Evolutionary conservation across 53 echinoderm and acorn worm species (phyloP).

Genomic region (Echinarachnius parma): DNA sequence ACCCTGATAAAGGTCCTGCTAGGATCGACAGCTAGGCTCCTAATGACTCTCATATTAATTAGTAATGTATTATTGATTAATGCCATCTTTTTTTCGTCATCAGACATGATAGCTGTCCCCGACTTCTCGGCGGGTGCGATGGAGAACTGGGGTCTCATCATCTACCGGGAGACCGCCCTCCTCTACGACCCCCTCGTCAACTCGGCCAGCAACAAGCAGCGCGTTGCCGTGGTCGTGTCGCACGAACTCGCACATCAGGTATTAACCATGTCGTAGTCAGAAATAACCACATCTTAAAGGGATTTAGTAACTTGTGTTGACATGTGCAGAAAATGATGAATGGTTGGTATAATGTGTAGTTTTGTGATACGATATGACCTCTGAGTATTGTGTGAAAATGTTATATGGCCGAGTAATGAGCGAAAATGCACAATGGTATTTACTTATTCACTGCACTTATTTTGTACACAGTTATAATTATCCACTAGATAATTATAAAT

Average conservation of each 20-base stretch:
- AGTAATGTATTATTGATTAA: neutral
- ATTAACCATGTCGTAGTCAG: too few relatives aligned
- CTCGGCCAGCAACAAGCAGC: conserved; percentile 91
- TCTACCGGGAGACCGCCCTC: conserved; percentile 93
- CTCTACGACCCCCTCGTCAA: conserved; percentile 72
- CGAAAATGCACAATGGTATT: too few relatives aligned
- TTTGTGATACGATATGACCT: too few relatives aligned
- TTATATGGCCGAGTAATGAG: too few relatives aligned
- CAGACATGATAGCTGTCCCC: conserved; percentile 94
- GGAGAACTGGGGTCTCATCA: conserved; percentile 98
- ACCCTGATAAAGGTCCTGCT: too few relatives aligned
- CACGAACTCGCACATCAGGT: conserved; percentile 87
- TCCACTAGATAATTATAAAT: too few relatives aligned
- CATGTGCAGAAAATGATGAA: neutral
- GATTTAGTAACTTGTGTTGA: neutral
- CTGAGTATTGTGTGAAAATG: too few relatives aligned
- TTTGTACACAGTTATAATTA: too few relatives aligned
- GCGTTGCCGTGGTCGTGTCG: conserved; percentile 89
- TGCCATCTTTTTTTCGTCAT: neutral
- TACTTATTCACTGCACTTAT: too few relatives aligned
- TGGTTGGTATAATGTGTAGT: too few relatives aligned
- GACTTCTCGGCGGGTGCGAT: conserved; percentile 95
- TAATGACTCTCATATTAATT: neutral
- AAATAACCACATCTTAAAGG: neutral
- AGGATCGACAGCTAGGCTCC: too few relatives aligned